Evolutionary conservation across 1,140 invertebrate species (phyloP).

Genomic region (Penaeus indicus): DNA sequence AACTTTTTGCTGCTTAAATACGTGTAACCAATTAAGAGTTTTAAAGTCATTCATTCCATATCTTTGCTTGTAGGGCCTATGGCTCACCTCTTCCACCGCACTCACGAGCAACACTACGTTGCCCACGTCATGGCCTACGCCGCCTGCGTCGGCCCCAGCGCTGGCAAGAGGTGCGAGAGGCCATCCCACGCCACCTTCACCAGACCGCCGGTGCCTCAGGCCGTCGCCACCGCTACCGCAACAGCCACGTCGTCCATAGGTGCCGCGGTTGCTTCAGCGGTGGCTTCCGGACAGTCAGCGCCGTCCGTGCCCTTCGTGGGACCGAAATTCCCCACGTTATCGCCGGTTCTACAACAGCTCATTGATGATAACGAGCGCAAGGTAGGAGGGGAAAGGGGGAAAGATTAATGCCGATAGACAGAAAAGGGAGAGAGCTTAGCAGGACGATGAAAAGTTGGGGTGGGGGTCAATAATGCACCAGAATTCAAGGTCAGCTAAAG

Average conservation of each 20-base stretch:
- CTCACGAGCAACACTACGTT: slow-evolving; percentile 93
- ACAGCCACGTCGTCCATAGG: not conserved
- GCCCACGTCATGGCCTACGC: slow-evolving; percentile 88
- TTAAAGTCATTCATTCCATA: not conserved
- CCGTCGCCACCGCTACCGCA: not conserved
- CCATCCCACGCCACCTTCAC: not conserved
- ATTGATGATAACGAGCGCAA: not conserved
- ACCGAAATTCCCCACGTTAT: slow-evolving; percentile 11
- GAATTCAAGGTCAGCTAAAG: no score
- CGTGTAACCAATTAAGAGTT: not conserved
- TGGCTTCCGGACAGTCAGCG: not conserved
- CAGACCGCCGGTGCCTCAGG: not conserved
- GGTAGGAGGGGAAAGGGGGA: not conserved
- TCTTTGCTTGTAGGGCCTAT: slow-evolving; percentile 79
- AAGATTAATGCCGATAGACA: not conserved
- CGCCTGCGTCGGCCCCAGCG: slow-evolving; percentile 76
- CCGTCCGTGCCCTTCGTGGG: not conserved
- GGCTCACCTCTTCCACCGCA: slow-evolving; percentile 88
- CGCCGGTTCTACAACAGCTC: slow-evolving; percentile 1
- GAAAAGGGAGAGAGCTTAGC: not conserved
- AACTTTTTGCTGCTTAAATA: not conserved
- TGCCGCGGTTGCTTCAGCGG: not conserved
- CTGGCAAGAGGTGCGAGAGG: slow-evolving; percentile 18
- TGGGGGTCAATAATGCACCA: no score
- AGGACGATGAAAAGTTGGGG: no score